phyloP scores from a whole-genome alignment of 2,113 vertebrate species.

The Oceanodroma tethys region DNA sequence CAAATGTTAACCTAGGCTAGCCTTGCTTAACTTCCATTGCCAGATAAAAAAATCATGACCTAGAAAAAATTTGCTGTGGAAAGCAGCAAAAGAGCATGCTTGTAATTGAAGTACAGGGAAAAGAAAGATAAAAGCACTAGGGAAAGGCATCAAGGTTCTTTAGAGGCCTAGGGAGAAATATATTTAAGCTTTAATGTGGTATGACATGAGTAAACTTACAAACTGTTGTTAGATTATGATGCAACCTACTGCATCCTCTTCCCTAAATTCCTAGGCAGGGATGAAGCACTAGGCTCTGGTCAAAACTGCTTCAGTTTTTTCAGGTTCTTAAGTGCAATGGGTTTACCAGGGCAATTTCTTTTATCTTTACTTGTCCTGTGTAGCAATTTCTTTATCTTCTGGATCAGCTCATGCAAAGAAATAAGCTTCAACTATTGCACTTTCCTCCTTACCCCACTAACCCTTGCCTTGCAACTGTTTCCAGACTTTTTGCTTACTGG shows the following conservation, averaged over 20 bases:
- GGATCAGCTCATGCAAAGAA: neutral
- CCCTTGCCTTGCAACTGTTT: neutral
- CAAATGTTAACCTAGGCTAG: neutral
- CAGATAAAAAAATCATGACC: neutral
- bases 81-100: neutral
- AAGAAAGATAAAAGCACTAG: neutral
- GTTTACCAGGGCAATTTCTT: neutral
- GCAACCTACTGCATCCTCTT: neutral
- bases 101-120: neutral
- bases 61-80: neutral
- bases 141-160: neutral
- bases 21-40: neutral
- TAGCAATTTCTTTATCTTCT: neutral
- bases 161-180: neutral
- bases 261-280: neutral
- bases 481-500: accelerated
- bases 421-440: neutral
- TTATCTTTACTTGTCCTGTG: neutral
- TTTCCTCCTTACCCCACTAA: neutral
- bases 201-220: neutral
- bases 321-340: neutral
- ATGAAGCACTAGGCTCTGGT: neutral
- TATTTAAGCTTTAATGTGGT: neutral
- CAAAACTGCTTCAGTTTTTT: neutral
- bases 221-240: neutral